A percentile compares a stretch with the other conserved stretches of the same genome.
These are phyloP conservation scores for Channallabes apus DNA, from an alignment of 2,797 vertebrate genomes.

Conservation along the genomic window DNA sequence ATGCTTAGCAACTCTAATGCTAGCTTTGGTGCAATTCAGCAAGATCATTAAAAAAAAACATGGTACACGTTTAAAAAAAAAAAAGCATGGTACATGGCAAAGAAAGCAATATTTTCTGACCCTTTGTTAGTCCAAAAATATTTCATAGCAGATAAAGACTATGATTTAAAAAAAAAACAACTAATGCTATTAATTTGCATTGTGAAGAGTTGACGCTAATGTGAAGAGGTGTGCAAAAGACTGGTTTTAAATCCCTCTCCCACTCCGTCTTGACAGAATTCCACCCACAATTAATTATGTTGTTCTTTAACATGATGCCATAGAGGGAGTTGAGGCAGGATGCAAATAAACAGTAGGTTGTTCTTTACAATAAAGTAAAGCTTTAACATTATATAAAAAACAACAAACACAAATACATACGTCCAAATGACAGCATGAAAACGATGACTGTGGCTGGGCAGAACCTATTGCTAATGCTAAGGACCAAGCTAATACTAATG, in stretches of 20 bases:
- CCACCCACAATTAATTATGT: neutral
- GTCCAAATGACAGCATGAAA: too few relatives aligned
- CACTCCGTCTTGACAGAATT: neutral
- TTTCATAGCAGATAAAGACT: neutral
- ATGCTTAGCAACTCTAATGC: constrained; percentile 54
- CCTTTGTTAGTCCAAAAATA: neutral
- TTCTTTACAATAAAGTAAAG: too few relatives aligned
- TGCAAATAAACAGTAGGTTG: too few relatives aligned
- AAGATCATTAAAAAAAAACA: constrained; percentile 48
- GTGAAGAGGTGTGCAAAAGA: neutral
- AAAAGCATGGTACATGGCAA: neutral
- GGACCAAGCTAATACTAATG: too few relatives aligned
- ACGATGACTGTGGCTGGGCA: too few relatives aligned
- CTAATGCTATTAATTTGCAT: neutral
- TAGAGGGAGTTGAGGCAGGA: too few relatives aligned
- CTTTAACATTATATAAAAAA: too few relatives aligned
- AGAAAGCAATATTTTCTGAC: neutral
- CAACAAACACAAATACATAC: too few relatives aligned
- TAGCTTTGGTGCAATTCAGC: constrained; percentile 58
- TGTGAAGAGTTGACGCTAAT: neutral
- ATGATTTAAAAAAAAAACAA: too few relatives aligned
- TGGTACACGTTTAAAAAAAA: neutral
- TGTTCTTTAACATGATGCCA: neutral
- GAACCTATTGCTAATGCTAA: too few relatives aligned
- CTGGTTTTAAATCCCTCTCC: neutral